These are phyloP conservation scores for Eucera pruinosa DNA, from an alignment of 2,888 invertebrate species.

Conservation along the genomic window DNA sequence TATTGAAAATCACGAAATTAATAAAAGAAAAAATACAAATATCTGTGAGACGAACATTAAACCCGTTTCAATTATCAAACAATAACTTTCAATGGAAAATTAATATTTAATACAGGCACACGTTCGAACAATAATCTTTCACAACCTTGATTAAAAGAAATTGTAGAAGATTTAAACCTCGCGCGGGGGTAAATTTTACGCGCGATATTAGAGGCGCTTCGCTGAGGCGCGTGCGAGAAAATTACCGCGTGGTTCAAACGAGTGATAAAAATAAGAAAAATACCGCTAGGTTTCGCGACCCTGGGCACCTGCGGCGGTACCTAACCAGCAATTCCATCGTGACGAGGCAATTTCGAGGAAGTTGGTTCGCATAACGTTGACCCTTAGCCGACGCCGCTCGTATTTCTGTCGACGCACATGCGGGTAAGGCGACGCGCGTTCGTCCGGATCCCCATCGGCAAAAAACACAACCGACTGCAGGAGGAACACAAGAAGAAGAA, in stretches of 20 bases:
- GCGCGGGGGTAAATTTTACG: no score
- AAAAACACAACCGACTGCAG: slow-evolving; percentile 49
- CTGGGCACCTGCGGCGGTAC: slow-evolving; percentile 48
- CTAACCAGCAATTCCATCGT: slow-evolving; percentile 43
- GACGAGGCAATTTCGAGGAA: slow-evolving; percentile 50
- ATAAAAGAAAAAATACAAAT: no score
- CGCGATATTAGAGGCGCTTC: no score
- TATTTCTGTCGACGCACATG: slow-evolving; percentile 68
- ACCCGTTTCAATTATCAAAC: no score
- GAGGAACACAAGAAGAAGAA: background rate
- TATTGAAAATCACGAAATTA: no score
- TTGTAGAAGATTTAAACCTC: no score
- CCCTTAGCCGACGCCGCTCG: slow-evolving; percentile 56
- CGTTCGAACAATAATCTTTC: no score
- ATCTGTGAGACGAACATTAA: no score
- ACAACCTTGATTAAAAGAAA: no score
- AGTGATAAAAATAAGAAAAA: slow-evolving; percentile 27
- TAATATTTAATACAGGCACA: no score
- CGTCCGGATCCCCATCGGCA: slow-evolving; percentile 49
- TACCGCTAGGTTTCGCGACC: slow-evolving; percentile 33
- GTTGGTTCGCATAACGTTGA: slow-evolving; percentile 66
- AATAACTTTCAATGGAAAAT: no score
- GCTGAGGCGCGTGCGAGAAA: no score
- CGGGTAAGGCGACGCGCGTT: slow-evolving; percentile 44
- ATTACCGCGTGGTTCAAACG: background rate